Conservation (phyloP, 2,888 invertebrate species). For the Mycogona germanica region DNA sequence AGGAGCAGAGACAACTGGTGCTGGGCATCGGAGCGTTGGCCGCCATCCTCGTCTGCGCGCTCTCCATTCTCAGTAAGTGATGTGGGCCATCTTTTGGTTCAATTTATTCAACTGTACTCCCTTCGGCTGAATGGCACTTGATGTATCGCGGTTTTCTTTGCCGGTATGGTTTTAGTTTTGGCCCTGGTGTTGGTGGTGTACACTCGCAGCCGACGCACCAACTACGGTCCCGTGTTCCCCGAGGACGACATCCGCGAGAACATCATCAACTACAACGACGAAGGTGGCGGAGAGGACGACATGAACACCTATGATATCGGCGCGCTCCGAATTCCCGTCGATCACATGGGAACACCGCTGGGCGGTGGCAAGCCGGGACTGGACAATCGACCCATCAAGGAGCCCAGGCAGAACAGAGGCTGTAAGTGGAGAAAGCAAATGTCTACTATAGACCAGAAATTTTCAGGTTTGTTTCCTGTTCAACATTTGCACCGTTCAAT, state of each 20-base stretch:
- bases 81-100: background rate
- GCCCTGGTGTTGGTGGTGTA: conserved; percentile 82
- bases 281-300: conserved; percentile 96
- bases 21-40: conserved; percentile 47
- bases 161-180: conserved; percentile 26
- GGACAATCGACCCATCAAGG: conserved; percentile 23
- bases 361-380: conserved; percentile 23
- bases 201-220: conserved; percentile 55
- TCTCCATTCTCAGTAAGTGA: conserved; percentile 64
- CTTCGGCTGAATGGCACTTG: background rate
- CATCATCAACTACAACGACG: conserved; percentile 94
- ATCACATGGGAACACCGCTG: conserved; percentile 20
- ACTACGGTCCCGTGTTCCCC: conserved; percentile 71
- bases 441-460: background rate
- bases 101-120: background rate
- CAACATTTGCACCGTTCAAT: background rate
- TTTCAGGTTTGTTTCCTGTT: background rate
- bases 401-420: conserved; percentile 21
- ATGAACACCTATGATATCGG: conserved; percentile 77
- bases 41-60: conserved; percentile 76
- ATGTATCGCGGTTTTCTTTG: background rate
- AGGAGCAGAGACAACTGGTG: conserved; percentile 26
- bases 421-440: conserved; percentile 18
- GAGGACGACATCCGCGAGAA: conserved; percentile 94
- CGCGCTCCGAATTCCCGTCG: conserved; percentile 46